These are phyloP conservation scores for Seladonia tumulorum DNA, from an alignment of 2,888 invertebrate genomes.

Conservation along the genomic window DNA sequence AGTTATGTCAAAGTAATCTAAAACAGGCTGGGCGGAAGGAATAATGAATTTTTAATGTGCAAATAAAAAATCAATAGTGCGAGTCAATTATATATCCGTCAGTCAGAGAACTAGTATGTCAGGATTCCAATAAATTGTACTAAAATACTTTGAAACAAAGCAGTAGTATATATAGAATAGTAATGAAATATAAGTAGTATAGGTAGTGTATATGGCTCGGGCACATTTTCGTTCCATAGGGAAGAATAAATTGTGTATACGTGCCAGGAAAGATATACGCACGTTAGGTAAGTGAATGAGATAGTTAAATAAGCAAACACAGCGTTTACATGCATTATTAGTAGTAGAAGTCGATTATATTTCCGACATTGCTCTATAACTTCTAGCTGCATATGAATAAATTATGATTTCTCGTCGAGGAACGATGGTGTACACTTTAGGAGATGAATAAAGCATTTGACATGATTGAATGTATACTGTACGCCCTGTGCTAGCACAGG, in stretches of 20 bases:
- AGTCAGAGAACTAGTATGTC: background rate
- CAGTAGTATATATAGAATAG: too few relatives aligned
- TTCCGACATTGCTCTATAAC: background rate
- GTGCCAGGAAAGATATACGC: background rate
- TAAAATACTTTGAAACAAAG: background rate
- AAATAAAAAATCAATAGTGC: background rate
- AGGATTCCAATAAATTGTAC: background rate
- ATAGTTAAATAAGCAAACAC: background rate
- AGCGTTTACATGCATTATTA: background rate
- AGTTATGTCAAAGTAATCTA: background rate
- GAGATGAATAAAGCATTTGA: background rate
- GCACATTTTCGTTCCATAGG: background rate
- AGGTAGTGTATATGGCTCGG: too few relatives aligned
- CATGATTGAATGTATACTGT: background rate
- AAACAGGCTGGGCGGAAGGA: background rate
- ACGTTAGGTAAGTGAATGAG: background rate
- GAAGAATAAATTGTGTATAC: background rate
- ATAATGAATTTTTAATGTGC: background rate
- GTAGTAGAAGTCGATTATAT: background rate
- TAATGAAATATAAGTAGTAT: background rate
- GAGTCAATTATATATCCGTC: background rate
- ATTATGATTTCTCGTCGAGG: background rate
- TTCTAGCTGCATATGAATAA: background rate
- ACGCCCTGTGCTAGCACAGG: background rate
- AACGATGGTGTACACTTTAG: background rate